A percentile compares a stretch with the other conserved stretches of the same genome.
Conservation (phyloP, 2,888 invertebrate species). For the Nomada fabriciana region DNA sequence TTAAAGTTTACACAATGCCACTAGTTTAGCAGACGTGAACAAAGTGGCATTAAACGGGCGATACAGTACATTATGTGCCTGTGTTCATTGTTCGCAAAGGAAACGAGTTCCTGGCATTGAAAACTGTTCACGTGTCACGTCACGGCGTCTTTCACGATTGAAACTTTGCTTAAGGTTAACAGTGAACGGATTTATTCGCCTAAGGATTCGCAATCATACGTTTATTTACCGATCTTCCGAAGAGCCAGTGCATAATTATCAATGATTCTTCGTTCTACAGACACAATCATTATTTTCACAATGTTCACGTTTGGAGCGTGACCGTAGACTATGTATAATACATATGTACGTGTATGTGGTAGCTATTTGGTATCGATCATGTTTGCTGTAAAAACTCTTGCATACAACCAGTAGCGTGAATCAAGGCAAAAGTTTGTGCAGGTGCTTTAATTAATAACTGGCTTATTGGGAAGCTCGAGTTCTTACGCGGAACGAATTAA, state of each 20-base stretch:
- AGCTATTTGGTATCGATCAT: constrained; percentile 1
- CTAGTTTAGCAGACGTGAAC: constrained; percentile 22
- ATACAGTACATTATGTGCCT: constrained; percentile 52
- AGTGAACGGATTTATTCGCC: not conserved
- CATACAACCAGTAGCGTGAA: constrained; percentile 25
- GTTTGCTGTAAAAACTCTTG: constrained; percentile 25
- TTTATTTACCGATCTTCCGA: not conserved
- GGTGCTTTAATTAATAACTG: constrained; percentile 41
- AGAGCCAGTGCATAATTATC: not conserved
- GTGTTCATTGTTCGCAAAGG: constrained; percentile 63
- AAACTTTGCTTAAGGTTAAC: constrained; percentile 28
- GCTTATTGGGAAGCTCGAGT: constrained; percentile 37
- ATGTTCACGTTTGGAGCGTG: not conserved
- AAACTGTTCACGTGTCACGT: constrained; percentile 55
- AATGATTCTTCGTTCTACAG: not conserved
- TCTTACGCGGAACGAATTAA: constrained; percentile 5
- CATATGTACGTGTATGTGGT: too few species aligned
- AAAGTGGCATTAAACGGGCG: constrained; percentile 40
- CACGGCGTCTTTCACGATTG: constrained; percentile 23
- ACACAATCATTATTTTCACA: not conserved
- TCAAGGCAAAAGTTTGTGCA: constrained; percentile 52
- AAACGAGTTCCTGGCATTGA: constrained; percentile 65
- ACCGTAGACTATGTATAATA: not conserved
- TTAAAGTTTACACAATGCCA: not conserved
- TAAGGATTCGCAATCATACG: not conserved